phyloP scores from a whole-genome alignment of 2,797 vertebrate genomes.

The Helicolenus hilgendorfi region DNA sequence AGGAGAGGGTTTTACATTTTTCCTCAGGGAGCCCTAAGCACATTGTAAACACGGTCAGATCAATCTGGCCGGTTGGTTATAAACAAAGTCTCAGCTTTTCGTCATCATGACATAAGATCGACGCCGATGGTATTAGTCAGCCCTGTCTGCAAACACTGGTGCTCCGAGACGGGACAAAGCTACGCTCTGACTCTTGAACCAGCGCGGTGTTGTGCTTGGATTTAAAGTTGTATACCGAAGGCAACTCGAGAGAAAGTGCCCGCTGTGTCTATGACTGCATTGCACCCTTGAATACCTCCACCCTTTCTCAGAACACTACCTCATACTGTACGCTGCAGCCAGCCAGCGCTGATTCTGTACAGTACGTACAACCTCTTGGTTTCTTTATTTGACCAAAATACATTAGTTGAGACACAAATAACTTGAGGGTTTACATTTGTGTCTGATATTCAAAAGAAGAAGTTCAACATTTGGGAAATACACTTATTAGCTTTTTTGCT shows the following conservation, averaged over 20 bases:
- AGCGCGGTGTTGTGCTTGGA: constrained; percentile 85
- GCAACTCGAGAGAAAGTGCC: constrained; percentile 74
- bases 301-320: constrained; percentile 73
- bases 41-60: constrained; percentile 64
- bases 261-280: constrained; percentile 74
- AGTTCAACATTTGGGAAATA: background rate
- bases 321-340: constrained; percentile 69
- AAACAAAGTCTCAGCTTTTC: constrained; percentile 48
- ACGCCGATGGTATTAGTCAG: constrained; percentile 69
- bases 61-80: constrained; percentile 32
- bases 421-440: background rate
- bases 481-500: background rate
- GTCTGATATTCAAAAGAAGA: background rate
- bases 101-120: constrained; percentile 69
- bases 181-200: constrained; percentile 69
- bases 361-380: constrained; percentile 20
- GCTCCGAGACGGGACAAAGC: constrained; percentile 61
- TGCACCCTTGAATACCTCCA: constrained; percentile 69
- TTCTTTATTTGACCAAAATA: constrained; percentile 26
- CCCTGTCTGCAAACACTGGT: constrained; percentile 71
- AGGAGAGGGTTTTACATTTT: constrained; percentile 39
- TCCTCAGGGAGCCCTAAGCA: constrained; percentile 51
- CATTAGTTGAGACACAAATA: background rate
- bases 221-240: constrained; percentile 68
- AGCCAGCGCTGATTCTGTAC: constrained; percentile 57